These are phyloP conservation scores for Salmo trutta DNA, from an alignment of 2,797 vertebrate genomes.

Conservation along the genomic window DNA sequence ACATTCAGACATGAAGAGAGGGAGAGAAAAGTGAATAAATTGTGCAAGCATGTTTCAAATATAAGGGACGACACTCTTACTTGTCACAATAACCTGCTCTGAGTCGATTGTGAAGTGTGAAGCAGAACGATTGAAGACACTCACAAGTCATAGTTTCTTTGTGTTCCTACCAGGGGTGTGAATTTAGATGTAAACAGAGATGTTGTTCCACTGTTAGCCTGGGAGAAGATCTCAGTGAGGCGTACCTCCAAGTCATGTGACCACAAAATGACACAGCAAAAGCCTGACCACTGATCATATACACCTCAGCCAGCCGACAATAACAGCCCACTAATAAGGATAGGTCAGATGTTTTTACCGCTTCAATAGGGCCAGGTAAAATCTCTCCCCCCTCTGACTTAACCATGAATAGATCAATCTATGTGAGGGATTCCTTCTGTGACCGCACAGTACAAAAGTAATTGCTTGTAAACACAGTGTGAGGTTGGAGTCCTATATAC, in stretches of 20 bases:
- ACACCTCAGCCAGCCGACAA: conserved; percentile 53
- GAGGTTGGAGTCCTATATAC: conserved; percentile 33
- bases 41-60: background rate
- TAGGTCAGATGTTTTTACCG: conserved; percentile 70
- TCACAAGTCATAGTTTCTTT: conserved; percentile 63
- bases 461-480: conserved; percentile 41
- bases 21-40: too few species aligned
- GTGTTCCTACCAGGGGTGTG: conserved; percentile 40
- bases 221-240: conserved; percentile 34
- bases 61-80: conserved; percentile 14
- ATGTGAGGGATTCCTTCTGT: conserved; percentile 47
- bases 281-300: conserved; percentile 54
- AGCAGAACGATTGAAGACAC: conserved; percentile 26
- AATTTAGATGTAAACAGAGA: conserved; percentile 69
- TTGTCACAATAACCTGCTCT: conserved; percentile 7
- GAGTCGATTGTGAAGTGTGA: background rate
- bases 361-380: conserved; percentile 52
- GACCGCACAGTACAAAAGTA: conserved; percentile 54
- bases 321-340: conserved; percentile 60
- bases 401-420: conserved; percentile 65
- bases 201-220: conserved; percentile 56
- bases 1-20: too few species aligned
- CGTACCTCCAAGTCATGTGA: conserved; percentile 45
- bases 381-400: conserved; percentile 46
- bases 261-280: conserved; percentile 65